These are phyloP conservation scores for Heliconius ismenius DNA, from an alignment of 2,888 invertebrate species.

Conservation along the genomic window DNA sequence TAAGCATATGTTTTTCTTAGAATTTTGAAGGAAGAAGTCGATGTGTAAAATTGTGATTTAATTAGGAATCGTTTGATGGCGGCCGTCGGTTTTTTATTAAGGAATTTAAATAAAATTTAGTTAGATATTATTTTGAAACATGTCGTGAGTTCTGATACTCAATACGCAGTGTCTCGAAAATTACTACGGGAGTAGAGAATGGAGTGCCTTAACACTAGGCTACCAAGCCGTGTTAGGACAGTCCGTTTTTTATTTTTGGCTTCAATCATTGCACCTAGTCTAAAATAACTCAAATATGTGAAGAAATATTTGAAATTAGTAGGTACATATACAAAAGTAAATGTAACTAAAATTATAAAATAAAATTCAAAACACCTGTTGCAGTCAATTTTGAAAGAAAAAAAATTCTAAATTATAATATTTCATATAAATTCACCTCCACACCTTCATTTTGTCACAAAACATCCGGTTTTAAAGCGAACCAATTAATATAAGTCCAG, in stretches of 20 bases:
- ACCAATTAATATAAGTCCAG: constrained; percentile 35
- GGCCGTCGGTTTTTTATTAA: not conserved
- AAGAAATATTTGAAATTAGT: not conserved
- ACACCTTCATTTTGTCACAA: constrained; percentile 25
- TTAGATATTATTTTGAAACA: not conserved
- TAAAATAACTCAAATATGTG: no score
- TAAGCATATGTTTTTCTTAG: constrained; percentile 58
- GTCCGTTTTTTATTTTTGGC: no score
- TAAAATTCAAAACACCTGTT: constrained; percentile 1
- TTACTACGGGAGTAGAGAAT: not conserved
- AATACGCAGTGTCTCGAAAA: not conserved
- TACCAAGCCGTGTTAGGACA: no score
- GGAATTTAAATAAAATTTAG: not conserved
- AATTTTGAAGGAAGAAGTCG: constrained; percentile 46
- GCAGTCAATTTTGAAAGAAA: not conserved
- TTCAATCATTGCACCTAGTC: no score
- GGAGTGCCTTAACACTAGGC: not conserved
- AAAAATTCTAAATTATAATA: constrained; percentile 6
- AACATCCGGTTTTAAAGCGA: constrained; percentile 19
- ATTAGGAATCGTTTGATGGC: constrained; percentile 12
- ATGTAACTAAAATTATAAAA: not conserved
- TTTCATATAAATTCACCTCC: constrained; percentile 16
- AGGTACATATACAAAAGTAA: not conserved
- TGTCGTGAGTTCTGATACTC: not conserved
- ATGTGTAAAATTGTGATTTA: constrained; percentile 26